Evolutionary conservation across 1,140 invertebrate species (phyloP), one percentile per base, ranked within the genome.

Genomic region (Drosophila nikananu): DNA sequence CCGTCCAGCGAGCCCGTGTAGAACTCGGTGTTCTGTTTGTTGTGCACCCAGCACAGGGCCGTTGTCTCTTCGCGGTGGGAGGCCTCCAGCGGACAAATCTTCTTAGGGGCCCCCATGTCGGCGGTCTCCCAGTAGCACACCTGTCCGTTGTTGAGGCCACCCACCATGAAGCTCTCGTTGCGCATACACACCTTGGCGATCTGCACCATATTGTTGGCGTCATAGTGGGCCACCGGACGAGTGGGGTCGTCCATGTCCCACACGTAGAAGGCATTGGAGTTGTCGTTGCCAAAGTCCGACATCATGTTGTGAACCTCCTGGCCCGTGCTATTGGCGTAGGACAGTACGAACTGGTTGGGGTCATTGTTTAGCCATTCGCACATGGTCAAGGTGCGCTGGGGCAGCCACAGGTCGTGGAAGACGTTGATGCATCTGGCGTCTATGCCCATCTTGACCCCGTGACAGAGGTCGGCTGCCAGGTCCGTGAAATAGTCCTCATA

Each of bases 171-270:
- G 86, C 97, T 95, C 12, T 95, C 95, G 92, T 98, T 97, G 93
- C 97, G 96, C 10, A 96, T 96, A 84, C 97, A 97, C 84, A 97
- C 98, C 77, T 96, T 96, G 41, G 97, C 93, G 66, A 96, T 96
- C 42, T 96, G 95, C 4, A 97, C 94, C 1, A 96, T 95, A 59
- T 95, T 95, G 37, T 94, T 87, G 1, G 96, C 95, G 77, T 95
- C 95, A 52, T 98, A 93, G 32, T 94, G 94, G 64, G 96, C 91
- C 61, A 96, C 94, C 1, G 97, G 97, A 65, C 95, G 95, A 70
- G 96, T 97, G 49, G 97, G 96, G 91, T 97, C 97, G 80, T 97
- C 96, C n/a, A 97, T 93, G 94, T 98, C 97, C 97, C 98, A 99
- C 73, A 98, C 95, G 81, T 96, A 98, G 35, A 90, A 67, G 23